phyloP scores from a whole-genome alignment of 2,888 invertebrate genomes.

The Phania funesta region DNA sequence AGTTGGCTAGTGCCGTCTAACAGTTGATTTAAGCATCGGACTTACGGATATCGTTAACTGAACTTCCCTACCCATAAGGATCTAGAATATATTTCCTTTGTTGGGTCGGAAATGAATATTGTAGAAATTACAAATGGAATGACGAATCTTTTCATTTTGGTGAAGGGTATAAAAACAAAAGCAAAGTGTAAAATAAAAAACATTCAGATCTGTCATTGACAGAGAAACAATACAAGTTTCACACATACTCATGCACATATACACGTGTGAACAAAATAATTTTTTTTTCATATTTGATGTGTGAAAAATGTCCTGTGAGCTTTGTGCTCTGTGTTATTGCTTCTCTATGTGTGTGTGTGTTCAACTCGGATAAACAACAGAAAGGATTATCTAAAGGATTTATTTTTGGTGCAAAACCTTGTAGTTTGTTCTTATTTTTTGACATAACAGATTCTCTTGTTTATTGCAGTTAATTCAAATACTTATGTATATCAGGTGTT shows the following conservation, averaged over 20 bases:
- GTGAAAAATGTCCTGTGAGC: constrained; percentile 24
- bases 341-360: constrained; percentile 10
- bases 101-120: no score
- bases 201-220: constrained; percentile 51
- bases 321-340: neutral
- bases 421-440: constrained; percentile 35
- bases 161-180: neutral
- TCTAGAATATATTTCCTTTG: no score
- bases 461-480: constrained; percentile 64
- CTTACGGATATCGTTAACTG: no score
- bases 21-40: no score
- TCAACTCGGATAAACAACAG: constrained; percentile 3
- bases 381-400: constrained; percentile 17
- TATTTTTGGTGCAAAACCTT: constrained; percentile 21
- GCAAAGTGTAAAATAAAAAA: no score
- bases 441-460: constrained; percentile 43
- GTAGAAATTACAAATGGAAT: constrained; percentile 11
- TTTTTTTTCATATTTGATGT: constrained; percentile 39
- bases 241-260: no score
- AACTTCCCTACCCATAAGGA: no score
- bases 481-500: neutral
- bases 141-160: neutral
- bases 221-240: constrained; percentile 19
- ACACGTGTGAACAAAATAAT: constrained; percentile 11
- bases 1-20: no score